Base-by-base conservation (phyloP, 92 coral and sea anemone genomes). In the Palythoa caribaeorum region DNA sequence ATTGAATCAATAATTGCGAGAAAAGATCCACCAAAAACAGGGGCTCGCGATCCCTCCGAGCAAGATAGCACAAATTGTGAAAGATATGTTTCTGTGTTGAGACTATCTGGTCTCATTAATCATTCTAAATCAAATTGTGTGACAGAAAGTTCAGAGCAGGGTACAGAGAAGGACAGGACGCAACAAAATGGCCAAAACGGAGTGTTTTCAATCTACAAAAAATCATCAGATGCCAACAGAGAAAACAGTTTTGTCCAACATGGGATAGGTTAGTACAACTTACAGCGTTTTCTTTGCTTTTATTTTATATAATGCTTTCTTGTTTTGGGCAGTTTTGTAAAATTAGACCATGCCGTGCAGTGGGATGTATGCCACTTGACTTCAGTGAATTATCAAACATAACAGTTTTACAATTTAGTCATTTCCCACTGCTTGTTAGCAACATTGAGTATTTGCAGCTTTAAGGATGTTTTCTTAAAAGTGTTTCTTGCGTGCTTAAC, bases 1-100 rank as follows among this genome's bases (percentile, higher is more conserved):
- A 97, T 97, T 36, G 99, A 95, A 76, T 96, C 98, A 48, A 97
- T 97, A 39, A 96, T 97, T 84, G 92, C 97, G 16, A 84, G 98
- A 87, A 95, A 86, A 83, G 98, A 97, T 77, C 95, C 97, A 48
- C 94, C 98, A 38, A 93, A 73, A 83, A 50, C 90, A 79, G 79
- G 76, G 76, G 63, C 71, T 7, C 63, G 16, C 28, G 77, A 48
- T n/a, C 72, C 76, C 37, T 73, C 80, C 60, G 90, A 59, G 63
- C 90, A 86, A 86, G 79, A 65, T 57, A 65, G 17, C 59, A 72
- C 87, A 80, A 40, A 80, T 53, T 71, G 87, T 74, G 68, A 20
- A 6, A 39, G 74, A 13, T 63, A 66, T 63, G 79, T 72, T 47
- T 68, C 69, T 78, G 83, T 83, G 38, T 57, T 77, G 85, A 66